Conservation (phyloP, 2,888 invertebrate species). For the Sipha maydis region DNA sequence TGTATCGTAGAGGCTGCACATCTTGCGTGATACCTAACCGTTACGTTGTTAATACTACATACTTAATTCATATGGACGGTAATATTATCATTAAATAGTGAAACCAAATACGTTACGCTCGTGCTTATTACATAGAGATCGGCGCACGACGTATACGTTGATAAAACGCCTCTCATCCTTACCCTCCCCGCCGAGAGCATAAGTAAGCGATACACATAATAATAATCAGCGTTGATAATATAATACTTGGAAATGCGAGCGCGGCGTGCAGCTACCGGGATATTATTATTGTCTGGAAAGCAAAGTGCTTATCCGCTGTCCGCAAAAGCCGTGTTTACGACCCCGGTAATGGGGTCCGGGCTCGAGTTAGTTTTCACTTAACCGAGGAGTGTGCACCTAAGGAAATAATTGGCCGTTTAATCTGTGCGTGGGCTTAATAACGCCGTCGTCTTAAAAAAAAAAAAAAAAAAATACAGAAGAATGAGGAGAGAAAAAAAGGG, state of each 20-base stretch:
- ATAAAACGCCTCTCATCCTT: too few relatives aligned
- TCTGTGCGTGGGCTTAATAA: slow-evolving; percentile 56
- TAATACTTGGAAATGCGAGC: neutral
- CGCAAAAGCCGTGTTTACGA: slow-evolving; percentile 62
- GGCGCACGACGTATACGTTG: too few relatives aligned
- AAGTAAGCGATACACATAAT: too few relatives aligned
- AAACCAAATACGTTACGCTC: too few relatives aligned
- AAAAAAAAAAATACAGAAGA: slow-evolving; percentile 1
- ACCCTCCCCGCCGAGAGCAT: too few relatives aligned
- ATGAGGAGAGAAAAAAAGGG: neutral
- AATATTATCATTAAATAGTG: too few relatives aligned
- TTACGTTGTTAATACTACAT: too few relatives aligned
- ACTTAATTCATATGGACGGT: too few relatives aligned
- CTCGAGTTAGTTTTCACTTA: slow-evolving; percentile 59
- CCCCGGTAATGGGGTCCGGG: slow-evolving; percentile 46
- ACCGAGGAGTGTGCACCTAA: slow-evolving; percentile 51
- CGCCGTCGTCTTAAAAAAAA: slow-evolving; percentile 20
- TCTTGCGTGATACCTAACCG: too few relatives aligned
- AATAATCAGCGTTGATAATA: neutral
- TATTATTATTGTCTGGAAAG: slow-evolving; percentile 26
- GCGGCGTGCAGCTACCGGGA: neutral
- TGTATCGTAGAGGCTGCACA: too few relatives aligned
- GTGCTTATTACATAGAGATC: too few relatives aligned
- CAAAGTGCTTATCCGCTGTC: slow-evolving; percentile 58
- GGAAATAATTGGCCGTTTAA: slow-evolving; percentile 62